Base-by-base conservation (phyloP, 1,140 invertebrate genomes). In the Lerema accius region DNA sequence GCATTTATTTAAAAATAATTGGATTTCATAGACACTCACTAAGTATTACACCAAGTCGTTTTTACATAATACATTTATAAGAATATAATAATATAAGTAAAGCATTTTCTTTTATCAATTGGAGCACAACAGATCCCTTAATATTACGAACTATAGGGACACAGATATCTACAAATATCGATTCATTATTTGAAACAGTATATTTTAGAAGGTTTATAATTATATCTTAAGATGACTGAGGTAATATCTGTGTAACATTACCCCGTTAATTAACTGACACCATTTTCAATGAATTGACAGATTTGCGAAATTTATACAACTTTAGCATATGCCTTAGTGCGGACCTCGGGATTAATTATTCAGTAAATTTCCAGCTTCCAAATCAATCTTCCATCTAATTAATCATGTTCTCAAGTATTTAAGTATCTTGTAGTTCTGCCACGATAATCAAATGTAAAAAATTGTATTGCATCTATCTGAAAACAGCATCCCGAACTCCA, bases 21-120 rank as follows among this genome's bases (percentile, higher is more conserved):
- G 73, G 76, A 73, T 84, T 86, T 80, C 76, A 68, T 89, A 90
- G 87, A 90, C 85, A 87, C 87, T 85, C 76, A 89, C 80, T 89
- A 87, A 82, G 68, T 81, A 78, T 76, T 81, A 89, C 78, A 81
- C 73, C 73, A 83, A 85, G 78, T 80, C 67, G 62, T 78, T 88
- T 86, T 82, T 87, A 89, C 84, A 89, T 85, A 87, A 89, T 83
- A 90, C 80, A 86, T 84, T 88, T 90, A 90, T 86, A 90, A 90
- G 88, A 90, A 90, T 90, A 90, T 86, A 90, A 82, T 80, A 78
- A 77, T 86, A 80, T 90, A 86, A 79, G 86, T 88, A 89, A 90
- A 90, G 88, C 88, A 90, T 90, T 89, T 87, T 86, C 72, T 82
- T 83, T 80, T 76, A 79, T 75, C 63, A 65, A 78, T 76, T 84